phyloP scores from a whole-genome alignment of 30 jellyfish, hydroid and myxozoan genomes.

The Turritopsis dohrnii region DNA sequence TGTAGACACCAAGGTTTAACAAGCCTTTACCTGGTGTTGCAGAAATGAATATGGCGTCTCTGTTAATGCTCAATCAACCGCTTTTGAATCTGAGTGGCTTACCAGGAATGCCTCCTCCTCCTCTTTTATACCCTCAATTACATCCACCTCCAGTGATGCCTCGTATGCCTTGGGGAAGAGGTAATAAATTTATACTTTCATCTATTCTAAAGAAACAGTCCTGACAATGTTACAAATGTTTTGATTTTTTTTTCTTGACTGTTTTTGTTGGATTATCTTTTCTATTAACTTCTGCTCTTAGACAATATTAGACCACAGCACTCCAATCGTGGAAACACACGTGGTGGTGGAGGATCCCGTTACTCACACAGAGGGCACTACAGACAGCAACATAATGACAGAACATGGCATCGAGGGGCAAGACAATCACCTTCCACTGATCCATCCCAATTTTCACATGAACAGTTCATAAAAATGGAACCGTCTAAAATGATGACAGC shows the following conservation, averaged over 20 bases:
- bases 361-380: constrained; percentile 24
- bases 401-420: constrained; percentile 23
- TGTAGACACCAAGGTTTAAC: not conserved
- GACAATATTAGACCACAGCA: not conserved
- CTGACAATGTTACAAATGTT: not conserved
- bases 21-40: not conserved
- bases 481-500: constrained; percentile 91
- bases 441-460: constrained; percentile 32
- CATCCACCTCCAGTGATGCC: not conserved
- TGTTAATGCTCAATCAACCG: constrained; percentile 14
- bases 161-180: not conserved
- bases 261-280: not conserved
- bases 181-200: not conserved
- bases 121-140: not conserved
- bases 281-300: not conserved
- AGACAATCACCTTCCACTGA: constrained; percentile 10
- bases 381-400: constrained; percentile 20
- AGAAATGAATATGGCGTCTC: constrained; percentile 9
- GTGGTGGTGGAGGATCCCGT: not conserved
- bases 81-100: constrained; percentile 22
- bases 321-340: not conserved
- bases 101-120: constrained; percentile 36
- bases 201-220: not conserved
- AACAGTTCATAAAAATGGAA: constrained; percentile 45
- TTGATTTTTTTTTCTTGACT: not conserved